Percentiles rank a stretch among this genome's conserved stretches.
These are phyloP conservation scores for Anoura caudifer DNA, from an alignment of 2,113 vertebrate genomes.

Conservation along the genomic window DNA sequence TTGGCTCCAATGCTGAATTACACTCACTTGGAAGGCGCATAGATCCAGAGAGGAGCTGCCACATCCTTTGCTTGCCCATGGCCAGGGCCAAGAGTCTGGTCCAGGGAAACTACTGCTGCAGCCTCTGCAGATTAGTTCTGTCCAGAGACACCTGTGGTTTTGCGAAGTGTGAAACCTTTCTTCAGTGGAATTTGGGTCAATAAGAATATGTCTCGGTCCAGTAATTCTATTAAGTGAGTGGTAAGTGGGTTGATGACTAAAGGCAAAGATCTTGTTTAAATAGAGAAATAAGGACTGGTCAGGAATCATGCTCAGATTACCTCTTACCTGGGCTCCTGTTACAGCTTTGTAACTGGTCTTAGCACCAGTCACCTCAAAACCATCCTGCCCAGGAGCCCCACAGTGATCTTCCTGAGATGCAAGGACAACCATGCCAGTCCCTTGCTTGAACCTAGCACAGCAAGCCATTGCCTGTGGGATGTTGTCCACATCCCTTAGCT, in stretches of 20 bases:
- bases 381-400: not conserved
- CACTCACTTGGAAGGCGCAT: not conserved
- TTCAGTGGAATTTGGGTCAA: not conserved
- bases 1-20: constrained; percentile 27
- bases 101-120: not conserved
- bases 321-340: not conserved
- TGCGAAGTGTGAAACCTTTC: not conserved
- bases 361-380: not conserved
- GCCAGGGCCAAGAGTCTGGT: not conserved
- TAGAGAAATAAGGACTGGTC: not conserved
- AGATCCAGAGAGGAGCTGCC: not conserved
- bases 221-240: not conserved
- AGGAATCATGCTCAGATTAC: not conserved
- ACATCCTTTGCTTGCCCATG: not conserved
- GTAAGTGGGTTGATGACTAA: not conserved
- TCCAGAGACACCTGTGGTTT: not conserved
- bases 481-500: not conserved
- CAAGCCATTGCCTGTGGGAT: not conserved
- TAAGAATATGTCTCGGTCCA: not conserved
- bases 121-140: not conserved
- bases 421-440: not conserved
- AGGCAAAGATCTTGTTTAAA: not conserved
- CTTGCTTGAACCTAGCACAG: not conserved
- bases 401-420: not conserved
- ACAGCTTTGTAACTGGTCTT: not conserved